Percentiles rank a stretch among this genome's conserved stretches.
These are phyloP conservation scores for Alligator sinensis DNA, from an alignment of 2,113 vertebrate species.

Conservation along the genomic window DNA sequence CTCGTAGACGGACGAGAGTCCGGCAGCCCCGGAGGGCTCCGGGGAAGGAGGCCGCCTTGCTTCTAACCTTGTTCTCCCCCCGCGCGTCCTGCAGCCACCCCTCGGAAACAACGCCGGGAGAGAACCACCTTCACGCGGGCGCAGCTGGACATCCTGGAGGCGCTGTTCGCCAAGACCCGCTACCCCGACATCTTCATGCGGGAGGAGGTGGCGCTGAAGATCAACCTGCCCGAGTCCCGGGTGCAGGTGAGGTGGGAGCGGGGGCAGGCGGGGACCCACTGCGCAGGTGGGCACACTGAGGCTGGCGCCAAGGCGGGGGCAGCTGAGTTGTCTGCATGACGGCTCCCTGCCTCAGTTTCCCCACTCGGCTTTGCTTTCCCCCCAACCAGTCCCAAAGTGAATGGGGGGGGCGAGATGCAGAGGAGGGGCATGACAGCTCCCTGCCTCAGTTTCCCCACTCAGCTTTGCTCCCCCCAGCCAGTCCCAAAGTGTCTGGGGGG, in stretches of 20 bases:
- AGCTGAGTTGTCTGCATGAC: background rate
- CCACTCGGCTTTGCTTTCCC: background rate
- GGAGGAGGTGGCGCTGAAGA: conserved; percentile 89
- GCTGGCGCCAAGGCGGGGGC: too few relatives aligned
- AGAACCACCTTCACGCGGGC: conserved; percentile 90
- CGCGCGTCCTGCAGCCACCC: conserved; percentile 72
- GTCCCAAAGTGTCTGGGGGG: background rate
- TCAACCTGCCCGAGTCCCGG: conserved; percentile 88
- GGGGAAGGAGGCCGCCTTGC: too few relatives aligned
- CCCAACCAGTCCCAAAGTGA: background rate
- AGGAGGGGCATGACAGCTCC: too few relatives aligned
- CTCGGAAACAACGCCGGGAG: conserved; percentile 87
- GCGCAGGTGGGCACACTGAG: too few relatives aligned
- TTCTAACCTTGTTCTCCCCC: background rate
- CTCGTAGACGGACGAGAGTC: too few relatives aligned
- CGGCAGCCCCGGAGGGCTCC: too few relatives aligned
- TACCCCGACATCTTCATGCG: conserved; percentile 92
- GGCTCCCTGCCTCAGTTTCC: background rate
- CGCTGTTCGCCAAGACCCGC: conserved; percentile 88
- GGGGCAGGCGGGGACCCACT: background rate
- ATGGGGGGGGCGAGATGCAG: background rate
- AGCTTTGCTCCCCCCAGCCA: too few relatives aligned
- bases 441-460: background rate
- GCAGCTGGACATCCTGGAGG: conserved; percentile 88
- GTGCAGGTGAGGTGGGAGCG: conserved; percentile 80